Evolutionary conservation across 2,113 vertebrate species (phyloP).

Genomic region (Dolichotis patagonum): DNA sequence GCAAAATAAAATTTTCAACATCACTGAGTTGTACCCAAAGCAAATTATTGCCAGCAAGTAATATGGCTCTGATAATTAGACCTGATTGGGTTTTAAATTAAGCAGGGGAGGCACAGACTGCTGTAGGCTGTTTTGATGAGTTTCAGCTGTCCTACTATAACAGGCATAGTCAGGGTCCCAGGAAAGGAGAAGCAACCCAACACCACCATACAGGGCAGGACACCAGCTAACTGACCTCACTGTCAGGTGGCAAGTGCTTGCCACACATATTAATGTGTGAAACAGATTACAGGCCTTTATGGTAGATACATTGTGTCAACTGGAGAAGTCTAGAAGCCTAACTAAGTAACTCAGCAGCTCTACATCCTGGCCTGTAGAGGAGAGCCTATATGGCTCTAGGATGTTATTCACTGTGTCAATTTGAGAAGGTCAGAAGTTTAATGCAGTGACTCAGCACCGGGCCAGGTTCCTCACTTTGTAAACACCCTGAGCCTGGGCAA

Average conservation of each 20-base stretch:
- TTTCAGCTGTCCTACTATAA: background rate
- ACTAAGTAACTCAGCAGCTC: no score
- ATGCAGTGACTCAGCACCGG: no score
- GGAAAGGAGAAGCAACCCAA: background rate
- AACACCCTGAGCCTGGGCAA: no score
- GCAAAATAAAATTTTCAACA: conserved; percentile 74
- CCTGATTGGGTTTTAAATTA: conserved; percentile 63
- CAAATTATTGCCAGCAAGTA: conserved; percentile 69
- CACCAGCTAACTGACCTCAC: background rate
- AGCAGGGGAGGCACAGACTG: background rate
- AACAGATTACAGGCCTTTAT: background rate
- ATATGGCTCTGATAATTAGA: conserved; percentile 67
- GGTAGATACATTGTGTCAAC: no score
- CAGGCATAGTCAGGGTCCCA: background rate
- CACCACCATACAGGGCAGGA: background rate
- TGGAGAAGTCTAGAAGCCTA: no score
- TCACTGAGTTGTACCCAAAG: conserved; percentile 61
- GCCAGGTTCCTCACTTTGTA: no score
- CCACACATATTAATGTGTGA: background rate
- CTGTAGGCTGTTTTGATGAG: conserved; percentile 2
- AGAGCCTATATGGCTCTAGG: no score
- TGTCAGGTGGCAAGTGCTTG: background rate
- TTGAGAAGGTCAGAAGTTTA: no score
- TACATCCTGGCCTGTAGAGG: no score
- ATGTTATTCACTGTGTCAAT: no score